These are phyloP conservation scores for Apodemus speciosus DNA, from an alignment of 2,113 vertebrate species.

Conservation along the genomic window DNA sequence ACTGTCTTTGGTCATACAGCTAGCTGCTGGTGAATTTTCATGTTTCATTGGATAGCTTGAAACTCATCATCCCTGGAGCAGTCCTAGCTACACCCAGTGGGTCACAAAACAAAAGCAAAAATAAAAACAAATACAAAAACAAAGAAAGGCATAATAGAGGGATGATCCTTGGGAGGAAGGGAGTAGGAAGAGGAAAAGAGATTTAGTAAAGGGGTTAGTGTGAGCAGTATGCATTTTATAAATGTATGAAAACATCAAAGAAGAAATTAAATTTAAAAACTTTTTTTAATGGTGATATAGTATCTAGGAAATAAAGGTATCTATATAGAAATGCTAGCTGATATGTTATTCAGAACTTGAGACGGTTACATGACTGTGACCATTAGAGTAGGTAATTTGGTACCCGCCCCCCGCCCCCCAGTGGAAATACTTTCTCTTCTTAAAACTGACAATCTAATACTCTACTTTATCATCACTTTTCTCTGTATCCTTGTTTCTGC, in stretches of 20 bases:
- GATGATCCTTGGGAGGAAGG: neutral
- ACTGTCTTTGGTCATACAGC: neutral
- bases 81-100: no score
- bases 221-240: neutral
- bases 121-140: neutral
- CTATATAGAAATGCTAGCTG: neutral
- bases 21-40: neutral
- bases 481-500: slow-evolving; percentile 8
- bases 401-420: neutral
- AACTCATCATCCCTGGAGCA: neutral
- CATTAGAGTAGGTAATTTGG: neutral
- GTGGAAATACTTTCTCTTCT: neutral
- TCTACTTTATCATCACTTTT: slow-evolving; percentile 24
- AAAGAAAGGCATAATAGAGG: neutral
- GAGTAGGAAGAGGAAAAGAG: neutral
- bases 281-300: neutral
- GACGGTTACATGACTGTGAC: neutral
- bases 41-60: neutral
- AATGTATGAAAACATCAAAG: neutral
- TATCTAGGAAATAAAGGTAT: neutral
- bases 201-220: neutral
- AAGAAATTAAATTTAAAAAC: neutral
- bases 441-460: neutral
- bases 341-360: neutral
- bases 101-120: neutral